Evolutionary conservation across 2,113 vertebrate species (phyloP).

Genomic region (Chrysochloris asiatica): DNA sequence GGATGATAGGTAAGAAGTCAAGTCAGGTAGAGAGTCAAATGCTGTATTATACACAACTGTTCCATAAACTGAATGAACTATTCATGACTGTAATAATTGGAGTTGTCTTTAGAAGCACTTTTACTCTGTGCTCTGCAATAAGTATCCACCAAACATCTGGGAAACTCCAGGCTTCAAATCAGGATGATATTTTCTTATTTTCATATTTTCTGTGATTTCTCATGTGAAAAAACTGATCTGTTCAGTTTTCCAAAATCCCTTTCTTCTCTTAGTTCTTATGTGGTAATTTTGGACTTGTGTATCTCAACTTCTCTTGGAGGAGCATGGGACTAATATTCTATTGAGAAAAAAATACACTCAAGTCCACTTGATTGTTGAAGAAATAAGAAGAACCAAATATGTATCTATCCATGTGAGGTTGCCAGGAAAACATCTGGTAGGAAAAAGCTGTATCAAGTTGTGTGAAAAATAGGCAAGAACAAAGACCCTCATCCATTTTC

Average conservation of each 20-base stretch:
- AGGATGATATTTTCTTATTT: neutral
- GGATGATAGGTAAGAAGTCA: neutral
- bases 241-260: neutral
- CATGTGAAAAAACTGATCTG: neutral
- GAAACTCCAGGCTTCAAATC: neutral
- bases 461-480: no score
- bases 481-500: no score
- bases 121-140: neutral
- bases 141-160: neutral
- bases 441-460: no score
- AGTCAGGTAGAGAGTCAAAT: neutral
- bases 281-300: neutral
- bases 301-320: neutral
- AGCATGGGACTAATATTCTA: neutral
- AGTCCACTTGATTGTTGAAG: neutral
- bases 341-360: no score
- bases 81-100: neutral
- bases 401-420: neutral
- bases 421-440: neutral
- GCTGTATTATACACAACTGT: neutral
- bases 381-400: neutral
- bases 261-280: neutral
- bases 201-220: neutral
- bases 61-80: neutral
- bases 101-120: neutral